phyloP scores from a whole-genome alignment of 2,888 invertebrate genomes.

The Melanostoma mellinum region DNA sequence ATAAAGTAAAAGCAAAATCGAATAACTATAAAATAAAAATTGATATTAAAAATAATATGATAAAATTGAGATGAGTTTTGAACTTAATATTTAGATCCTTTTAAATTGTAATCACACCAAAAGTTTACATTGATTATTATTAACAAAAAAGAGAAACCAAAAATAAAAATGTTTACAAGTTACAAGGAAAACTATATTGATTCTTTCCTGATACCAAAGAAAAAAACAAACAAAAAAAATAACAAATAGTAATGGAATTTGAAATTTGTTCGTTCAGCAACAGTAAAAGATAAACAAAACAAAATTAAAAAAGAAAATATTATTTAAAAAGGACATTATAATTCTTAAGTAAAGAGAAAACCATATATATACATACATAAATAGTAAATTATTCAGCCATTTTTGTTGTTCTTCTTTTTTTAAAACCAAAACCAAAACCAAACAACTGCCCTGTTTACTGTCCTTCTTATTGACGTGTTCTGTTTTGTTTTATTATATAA shows the following conservation, averaged over 20 bases:
- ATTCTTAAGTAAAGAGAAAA: slow-evolving; percentile 16
- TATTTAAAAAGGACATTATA: slow-evolving; percentile 33
- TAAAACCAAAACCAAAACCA: slow-evolving; percentile 33
- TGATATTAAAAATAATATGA: slow-evolving; percentile 63
- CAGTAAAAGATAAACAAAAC: slow-evolving; percentile 48
- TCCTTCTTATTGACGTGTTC: slow-evolving; percentile 63
- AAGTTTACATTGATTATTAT: slow-evolving; percentile 68
- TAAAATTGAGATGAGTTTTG: slow-evolving; percentile 66
- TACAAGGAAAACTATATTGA: slow-evolving; percentile 74
- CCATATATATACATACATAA: background rate
- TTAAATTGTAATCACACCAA: slow-evolving; percentile 68
- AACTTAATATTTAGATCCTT: slow-evolving; percentile 70
- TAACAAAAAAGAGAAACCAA: slow-evolving; percentile 59
- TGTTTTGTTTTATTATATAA: slow-evolving; percentile 52
- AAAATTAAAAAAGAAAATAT: slow-evolving; percentile 53
- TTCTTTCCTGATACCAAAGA: slow-evolving; percentile 77
- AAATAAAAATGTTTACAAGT: slow-evolving; percentile 74
- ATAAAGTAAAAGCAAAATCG: slow-evolving; percentile 66
- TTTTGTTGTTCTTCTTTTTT: slow-evolving; percentile 39
- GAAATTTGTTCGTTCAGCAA: slow-evolving; percentile 68
- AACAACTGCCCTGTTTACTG: slow-evolving; percentile 67
- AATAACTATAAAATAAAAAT: slow-evolving; percentile 54
- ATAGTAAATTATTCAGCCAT: slow-evolving; percentile 48
- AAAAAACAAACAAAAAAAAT: slow-evolving; percentile 21
- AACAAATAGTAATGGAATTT: slow-evolving; percentile 65